Percentiles rank a stretch among this genome's conserved stretches.
Conservation (phyloP, 2,797 vertebrate genomes). For the Oreonectes daqikongensis region DNA sequence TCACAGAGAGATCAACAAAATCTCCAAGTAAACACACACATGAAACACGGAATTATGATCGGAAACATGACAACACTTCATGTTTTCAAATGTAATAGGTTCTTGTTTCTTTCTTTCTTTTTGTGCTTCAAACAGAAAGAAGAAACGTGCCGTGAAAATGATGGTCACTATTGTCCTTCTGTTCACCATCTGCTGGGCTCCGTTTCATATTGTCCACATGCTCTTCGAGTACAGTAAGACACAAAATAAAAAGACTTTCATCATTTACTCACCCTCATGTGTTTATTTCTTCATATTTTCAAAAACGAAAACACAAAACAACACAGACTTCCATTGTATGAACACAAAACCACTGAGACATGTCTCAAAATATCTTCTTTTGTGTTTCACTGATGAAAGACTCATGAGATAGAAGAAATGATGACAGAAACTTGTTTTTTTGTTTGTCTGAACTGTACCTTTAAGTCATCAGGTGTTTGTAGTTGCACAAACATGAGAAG, state of each 20-base stretch:
- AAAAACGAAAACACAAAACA: too few relatives aligned
- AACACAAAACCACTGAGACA: too few relatives aligned
- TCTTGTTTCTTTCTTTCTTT: background rate
- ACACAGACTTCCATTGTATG: too few relatives aligned
- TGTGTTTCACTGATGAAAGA: background rate
- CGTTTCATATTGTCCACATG: conserved; percentile 85
- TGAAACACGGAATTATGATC: background rate
- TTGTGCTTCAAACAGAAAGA: conserved; percentile 73
- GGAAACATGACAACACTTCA: too few relatives aligned
- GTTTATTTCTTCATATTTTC: too few relatives aligned
- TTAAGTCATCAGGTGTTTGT: background rate
- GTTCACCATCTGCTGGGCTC: conserved; percentile 85
- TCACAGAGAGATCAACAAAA: conserved; percentile 81
- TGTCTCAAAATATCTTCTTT: background rate
- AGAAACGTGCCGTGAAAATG: conserved; percentile 85
- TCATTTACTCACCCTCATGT: too few relatives aligned
- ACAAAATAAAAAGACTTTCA: too few relatives aligned
- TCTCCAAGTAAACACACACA: conserved; percentile 72
- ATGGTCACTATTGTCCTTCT: conserved; percentile 85
- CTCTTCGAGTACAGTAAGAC: conserved; percentile 85
- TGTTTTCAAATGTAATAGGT: too few relatives aligned
- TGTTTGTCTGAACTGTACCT: too few relatives aligned
- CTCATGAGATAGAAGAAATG: too few relatives aligned
- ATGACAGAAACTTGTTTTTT: too few relatives aligned
- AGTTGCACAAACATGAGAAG: background rate